Evolutionary conservation across 35 echinoderm and acorn worm species (phyloP), one percentile per base, ranked within the genome.

Genomic region (Patiria miniata): DNA sequence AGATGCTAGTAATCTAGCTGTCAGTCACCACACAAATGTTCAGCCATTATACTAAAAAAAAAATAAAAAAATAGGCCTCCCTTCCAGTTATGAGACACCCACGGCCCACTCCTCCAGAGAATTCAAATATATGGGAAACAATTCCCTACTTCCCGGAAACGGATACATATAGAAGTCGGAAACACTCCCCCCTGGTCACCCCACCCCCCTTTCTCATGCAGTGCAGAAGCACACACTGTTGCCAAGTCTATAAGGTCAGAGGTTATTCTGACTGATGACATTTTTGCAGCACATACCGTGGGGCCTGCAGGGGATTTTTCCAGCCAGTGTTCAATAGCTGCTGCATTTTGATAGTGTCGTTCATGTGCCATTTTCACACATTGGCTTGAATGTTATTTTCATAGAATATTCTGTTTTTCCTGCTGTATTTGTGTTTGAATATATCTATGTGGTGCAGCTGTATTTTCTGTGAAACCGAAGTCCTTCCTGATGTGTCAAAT

Each of bases 61-160:
- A 26, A 60, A 60, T 60, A 26, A 18, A n/a, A 7, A 18, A 10
- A 26, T 26, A 60, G 57, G 57, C 19, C 19, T 18, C 16, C 28
- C 19, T 26, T 55, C 21, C 52, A n/a, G 28, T 18, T 60, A 26
- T n/a, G 28, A 60, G 19, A 60, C n/a, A 60, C 17, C 57, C 57
- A 60, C 19, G 19, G 28, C 17, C 57, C 57, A 18, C 57, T 60
- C 57, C 57, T 60, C 57, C 57, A 60, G 19, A 26, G n/a, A n/a
- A n/a, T n/a, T 60, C 57, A 60, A n/a, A 26, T n/a, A 60, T 60
- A 60, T 60, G 57, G 57, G 57, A 60, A 60, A 21, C 57, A 60
- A n/a, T 60, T 60, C 57, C 28, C 28, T n/a, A 60, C 57, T 60
- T 60, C 57, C 57, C 28, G 57, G 57, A 60, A n/a, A 60, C 28